Evolutionary conservation across 2,113 vertebrate species (phyloP).

Genomic region (Dunckerocampus dactyliophorus): DNA sequence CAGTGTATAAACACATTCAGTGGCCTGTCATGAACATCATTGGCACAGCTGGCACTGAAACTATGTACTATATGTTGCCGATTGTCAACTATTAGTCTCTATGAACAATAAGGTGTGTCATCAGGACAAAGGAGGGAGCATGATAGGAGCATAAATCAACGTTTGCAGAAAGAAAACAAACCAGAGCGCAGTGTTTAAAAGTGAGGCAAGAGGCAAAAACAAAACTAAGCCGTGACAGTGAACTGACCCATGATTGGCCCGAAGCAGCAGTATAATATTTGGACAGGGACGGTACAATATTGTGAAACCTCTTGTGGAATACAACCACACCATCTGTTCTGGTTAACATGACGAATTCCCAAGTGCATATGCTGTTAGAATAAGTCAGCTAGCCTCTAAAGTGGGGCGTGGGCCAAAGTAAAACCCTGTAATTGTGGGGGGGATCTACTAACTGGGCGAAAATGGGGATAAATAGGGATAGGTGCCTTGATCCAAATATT

Average conservation of each 20-base stretch:
- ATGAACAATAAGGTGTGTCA: slow-evolving; percentile 19
- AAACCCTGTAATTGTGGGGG: neutral
- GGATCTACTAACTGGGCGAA: no score
- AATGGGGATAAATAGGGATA: no score
- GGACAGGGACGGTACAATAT: slow-evolving; percentile 25
- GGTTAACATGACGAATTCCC: neutral
- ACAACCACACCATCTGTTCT: neutral
- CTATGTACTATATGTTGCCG: neutral
- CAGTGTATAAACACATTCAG: neutral
- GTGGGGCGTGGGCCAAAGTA: neutral
- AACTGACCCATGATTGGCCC: slow-evolving; percentile 15
- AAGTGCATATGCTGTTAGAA: neutral
- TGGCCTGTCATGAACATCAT: no score
- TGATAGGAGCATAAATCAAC: slow-evolving; percentile 4
- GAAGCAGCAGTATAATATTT: slow-evolving; percentile 24
- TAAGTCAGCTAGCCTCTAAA: neutral
- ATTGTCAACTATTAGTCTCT: slow-evolving; percentile 12
- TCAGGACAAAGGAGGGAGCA: slow-evolving; percentile 16
- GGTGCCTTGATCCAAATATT: no score
- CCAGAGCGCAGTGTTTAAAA: slow-evolving; percentile 28
- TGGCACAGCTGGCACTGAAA: neutral
- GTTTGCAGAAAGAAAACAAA: slow-evolving; percentile 36
- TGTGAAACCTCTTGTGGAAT: slow-evolving; percentile 14
- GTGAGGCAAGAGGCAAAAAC: slow-evolving; percentile 23
- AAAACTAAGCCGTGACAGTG: slow-evolving; percentile 21